Evolutionary conservation across 2,888 invertebrate genomes (phyloP).

Genomic region (Beris morrisii): DNA sequence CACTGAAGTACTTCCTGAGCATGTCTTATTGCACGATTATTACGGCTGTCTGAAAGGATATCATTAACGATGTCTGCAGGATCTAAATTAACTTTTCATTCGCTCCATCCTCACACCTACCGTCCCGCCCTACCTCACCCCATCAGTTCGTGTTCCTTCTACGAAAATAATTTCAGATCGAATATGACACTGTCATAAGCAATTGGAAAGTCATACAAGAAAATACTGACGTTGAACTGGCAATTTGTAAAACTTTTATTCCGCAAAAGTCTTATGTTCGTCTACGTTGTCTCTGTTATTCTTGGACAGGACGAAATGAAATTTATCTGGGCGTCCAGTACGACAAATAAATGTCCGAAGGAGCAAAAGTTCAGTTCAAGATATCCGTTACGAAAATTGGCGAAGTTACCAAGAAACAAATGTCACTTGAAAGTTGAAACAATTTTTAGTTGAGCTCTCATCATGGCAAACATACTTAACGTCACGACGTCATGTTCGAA

Average conservation of each 20-base stretch:
- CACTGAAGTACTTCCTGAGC: too few relatives aligned
- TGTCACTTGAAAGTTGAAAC: conserved; percentile 13
- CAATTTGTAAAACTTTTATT: conserved; percentile 23
- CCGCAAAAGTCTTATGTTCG: neutral
- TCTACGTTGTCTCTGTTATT: neutral
- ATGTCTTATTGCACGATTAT: too few relatives aligned
- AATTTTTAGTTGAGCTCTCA: too few relatives aligned
- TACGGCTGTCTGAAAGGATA: conserved; percentile 1
- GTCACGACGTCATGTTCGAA: too few relatives aligned
- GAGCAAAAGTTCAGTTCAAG: conserved; percentile 6
- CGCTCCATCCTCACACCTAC: too few relatives aligned
- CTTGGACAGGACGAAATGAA: conserved; percentile 19
- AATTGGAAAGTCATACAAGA: conserved; percentile 23
- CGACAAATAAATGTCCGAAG: conserved; percentile 13
- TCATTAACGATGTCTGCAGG: conserved; percentile 4
- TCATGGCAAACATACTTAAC: too few relatives aligned
- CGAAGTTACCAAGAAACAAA: conserved; percentile 11
- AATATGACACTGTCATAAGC: conserved; percentile 23
- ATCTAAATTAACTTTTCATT: too few relatives aligned
- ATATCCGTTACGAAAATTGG: conserved; percentile 22
- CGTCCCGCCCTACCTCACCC: too few relatives aligned
- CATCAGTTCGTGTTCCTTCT: too few relatives aligned
- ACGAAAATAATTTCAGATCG: neutral
- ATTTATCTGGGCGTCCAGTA: conserved; percentile 18
- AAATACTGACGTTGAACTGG: neutral